A percentile compares a stretch with the other conserved stretches of the same genome.
Conservation (phyloP, 2,797 vertebrate genomes). For the Orestias chungarensis region DNA sequence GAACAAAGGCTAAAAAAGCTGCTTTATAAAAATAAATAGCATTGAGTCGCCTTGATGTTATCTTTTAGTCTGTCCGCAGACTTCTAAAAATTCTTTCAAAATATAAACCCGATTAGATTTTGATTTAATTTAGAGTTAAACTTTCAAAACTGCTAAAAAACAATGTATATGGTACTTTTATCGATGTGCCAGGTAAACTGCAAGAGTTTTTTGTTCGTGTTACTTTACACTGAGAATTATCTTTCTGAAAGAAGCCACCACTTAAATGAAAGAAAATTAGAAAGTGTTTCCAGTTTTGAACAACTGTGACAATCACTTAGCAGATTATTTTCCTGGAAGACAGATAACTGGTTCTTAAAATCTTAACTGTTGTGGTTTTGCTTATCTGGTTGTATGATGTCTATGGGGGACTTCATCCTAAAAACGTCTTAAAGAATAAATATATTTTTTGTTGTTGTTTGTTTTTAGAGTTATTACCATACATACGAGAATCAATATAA, state of each 20-base stretch:
- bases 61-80: background rate
- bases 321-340: background rate
- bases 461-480: background rate
- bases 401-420: conserved; percentile 4
- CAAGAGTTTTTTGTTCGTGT: too few relatives aligned
- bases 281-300: background rate
- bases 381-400: conserved; percentile 9
- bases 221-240: background rate
- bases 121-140: too few relatives aligned
- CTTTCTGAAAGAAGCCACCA: background rate
- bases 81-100: too few relatives aligned
- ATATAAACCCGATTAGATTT: too few relatives aligned
- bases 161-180: background rate
- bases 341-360: background rate
- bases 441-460: conserved; percentile 33
- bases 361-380: background rate
- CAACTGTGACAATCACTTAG: background rate
- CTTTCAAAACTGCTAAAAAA: background rate
- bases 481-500: conserved; percentile 12
- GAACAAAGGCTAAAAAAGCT: background rate
- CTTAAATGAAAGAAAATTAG: background rate
- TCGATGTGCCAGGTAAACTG: background rate
- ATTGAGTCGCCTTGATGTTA: background rate
- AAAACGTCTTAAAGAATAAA: conserved; percentile 18
- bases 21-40: background rate